These are phyloP conservation scores for Heliconius erato DNA, from an alignment of 2,888 invertebrate species.

Conservation along the genomic window DNA sequence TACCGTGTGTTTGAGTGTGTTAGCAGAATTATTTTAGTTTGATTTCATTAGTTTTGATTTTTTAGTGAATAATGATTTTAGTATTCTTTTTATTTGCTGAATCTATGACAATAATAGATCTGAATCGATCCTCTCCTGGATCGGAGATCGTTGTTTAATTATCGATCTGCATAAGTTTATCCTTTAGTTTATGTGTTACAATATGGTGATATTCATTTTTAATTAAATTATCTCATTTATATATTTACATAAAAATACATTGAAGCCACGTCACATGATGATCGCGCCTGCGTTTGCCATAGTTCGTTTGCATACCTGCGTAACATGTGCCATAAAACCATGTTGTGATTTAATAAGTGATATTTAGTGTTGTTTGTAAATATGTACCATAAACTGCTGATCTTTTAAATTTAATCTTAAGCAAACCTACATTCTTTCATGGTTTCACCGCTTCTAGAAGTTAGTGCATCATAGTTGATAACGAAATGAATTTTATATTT, in stretches of 20 bases:
- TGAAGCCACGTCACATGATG: constrained; percentile 77
- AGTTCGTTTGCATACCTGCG: constrained; percentile 71
- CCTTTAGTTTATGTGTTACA: constrained; percentile 70
- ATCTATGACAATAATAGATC: constrained; percentile 88
- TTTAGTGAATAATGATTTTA: constrained; percentile 83
- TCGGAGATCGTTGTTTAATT: constrained; percentile 67
- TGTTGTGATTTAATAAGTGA: constrained; percentile 85
- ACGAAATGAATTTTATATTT: constrained; percentile 50
- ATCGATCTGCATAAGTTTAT: constrained; percentile 80
- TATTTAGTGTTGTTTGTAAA: constrained; percentile 85
- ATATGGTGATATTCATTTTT: constrained; percentile 79
- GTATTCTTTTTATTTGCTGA: constrained; percentile 77
- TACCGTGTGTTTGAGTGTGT: constrained; percentile 85
- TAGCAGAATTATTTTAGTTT: constrained; percentile 85
- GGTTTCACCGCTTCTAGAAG: constrained; percentile 64
- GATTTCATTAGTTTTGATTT: constrained; percentile 80
- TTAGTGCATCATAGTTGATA: constrained; percentile 59
- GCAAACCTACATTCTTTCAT: constrained; percentile 67
- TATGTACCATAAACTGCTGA: constrained; percentile 83
- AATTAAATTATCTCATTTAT: constrained; percentile 61
- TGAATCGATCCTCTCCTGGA: constrained; percentile 73
- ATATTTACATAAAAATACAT: constrained; percentile 57
- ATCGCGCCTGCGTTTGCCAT: constrained; percentile 52
- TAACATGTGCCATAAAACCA: constrained; percentile 84
- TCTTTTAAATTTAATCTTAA: constrained; percentile 75